A percentile compares a stretch with the other conserved stretches of the same genome.
Conservation (phyloP, 2,888 invertebrate genomes). For the Pocota personata region DNA sequence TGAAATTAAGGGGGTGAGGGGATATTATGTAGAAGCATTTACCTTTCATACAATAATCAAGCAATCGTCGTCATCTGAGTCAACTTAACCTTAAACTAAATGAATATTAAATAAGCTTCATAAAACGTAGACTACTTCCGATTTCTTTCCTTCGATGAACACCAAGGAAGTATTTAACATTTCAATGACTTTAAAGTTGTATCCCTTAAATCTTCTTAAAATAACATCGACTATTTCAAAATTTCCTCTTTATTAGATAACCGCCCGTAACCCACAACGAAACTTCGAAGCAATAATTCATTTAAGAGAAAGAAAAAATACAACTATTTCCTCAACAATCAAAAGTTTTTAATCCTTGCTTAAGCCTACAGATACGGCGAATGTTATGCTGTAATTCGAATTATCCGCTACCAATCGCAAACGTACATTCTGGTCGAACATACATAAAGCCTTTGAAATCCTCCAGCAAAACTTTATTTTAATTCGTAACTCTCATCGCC, state of each 20-base stretch:
- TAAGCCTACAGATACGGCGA: not conserved
- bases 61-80: too few relatives aligned
- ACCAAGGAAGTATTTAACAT: too few relatives aligned
- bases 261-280: not conserved
- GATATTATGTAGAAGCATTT: too few relatives aligned
- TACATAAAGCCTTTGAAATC: not conserved
- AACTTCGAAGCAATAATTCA: not conserved
- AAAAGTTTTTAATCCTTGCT: not conserved
- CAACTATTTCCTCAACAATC: constrained; percentile 8
- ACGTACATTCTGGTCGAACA: not conserved
- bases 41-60: too few relatives aligned
- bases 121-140: too few relatives aligned
- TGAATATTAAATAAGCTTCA: too few relatives aligned
- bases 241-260: not conserved
- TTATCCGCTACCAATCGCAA: not conserved
- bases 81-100: too few relatives aligned
- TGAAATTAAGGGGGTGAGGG: too few relatives aligned
- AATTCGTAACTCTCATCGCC: not conserved
- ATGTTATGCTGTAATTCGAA: not conserved
- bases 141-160: too few relatives aligned
- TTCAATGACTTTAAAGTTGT: too few relatives aligned
- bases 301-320: not conserved
- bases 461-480: not conserved
- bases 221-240: not conserved
- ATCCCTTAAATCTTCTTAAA: not conserved